These are phyloP conservation scores for Carposina sasakii DNA, from an alignment of 1,140 invertebrate species.

Conservation along the genomic window DNA sequence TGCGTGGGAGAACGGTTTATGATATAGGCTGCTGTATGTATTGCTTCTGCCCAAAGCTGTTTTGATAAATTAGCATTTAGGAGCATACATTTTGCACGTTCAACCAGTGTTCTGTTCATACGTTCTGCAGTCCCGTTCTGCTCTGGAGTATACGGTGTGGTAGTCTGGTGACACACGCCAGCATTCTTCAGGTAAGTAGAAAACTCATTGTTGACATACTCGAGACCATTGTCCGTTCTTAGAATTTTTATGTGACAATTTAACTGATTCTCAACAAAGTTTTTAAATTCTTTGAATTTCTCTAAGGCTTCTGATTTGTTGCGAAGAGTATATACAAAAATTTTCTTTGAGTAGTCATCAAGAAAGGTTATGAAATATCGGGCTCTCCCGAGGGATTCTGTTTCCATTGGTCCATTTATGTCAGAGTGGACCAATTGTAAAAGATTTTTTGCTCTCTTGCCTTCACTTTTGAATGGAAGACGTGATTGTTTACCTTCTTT, in stretches of 20 bases:
- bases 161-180: slow-evolving; percentile 35
- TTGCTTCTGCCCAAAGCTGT: slow-evolving; percentile 13
- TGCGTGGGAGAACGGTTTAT: slow-evolving; percentile 12
- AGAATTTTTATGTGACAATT: slow-evolving; percentile 31
- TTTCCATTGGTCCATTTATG: slow-evolving; percentile 51
- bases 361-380: slow-evolving; percentile 53
- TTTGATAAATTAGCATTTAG: slow-evolving; percentile 14
- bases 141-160: no score
- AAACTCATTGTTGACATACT: slow-evolving; percentile 46
- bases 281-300: slow-evolving; percentile 35
- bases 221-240: slow-evolving; percentile 53
- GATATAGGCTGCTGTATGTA: slow-evolving; percentile 10
- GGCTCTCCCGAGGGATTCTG: slow-evolving; percentile 30
- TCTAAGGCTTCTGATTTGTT: slow-evolving; percentile 45
- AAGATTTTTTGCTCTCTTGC: not conserved
- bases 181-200: slow-evolving; percentile 29
- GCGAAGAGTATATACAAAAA: slow-evolving; percentile 45
- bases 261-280: slow-evolving; percentile 38
- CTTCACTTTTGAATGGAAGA: slow-evolving; percentile 15
- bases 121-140: slow-evolving; percentile 55
- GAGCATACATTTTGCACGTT: slow-evolving; percentile 30
- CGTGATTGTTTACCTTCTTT: slow-evolving; percentile 28
- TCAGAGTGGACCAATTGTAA: slow-evolving; percentile 23
- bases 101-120: slow-evolving; percentile 34
- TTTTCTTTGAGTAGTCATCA: slow-evolving; percentile 51